Evolutionary conservation across 2,113 vertebrate genomes (phyloP).

Genomic region (Emydocephalus ijimae): DNA sequence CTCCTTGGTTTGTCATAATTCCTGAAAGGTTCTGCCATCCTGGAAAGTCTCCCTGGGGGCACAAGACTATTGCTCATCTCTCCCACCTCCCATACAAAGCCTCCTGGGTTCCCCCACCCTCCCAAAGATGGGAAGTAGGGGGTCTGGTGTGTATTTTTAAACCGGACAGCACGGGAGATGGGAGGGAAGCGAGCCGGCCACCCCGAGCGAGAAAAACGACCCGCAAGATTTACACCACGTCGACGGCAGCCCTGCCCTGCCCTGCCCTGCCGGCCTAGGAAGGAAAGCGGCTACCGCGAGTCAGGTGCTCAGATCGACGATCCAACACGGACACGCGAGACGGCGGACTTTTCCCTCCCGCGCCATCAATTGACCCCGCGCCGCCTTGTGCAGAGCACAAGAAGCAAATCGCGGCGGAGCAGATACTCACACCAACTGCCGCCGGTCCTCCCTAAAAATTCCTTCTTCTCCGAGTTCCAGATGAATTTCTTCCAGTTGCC

Average conservation of each 20-base stretch:
- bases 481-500: slow-evolving; percentile 87
- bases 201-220: background rate
- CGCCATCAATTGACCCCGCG: background rate
- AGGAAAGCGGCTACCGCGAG: background rate
- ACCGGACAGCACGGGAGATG: background rate
- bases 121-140: background rate
- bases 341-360: background rate
- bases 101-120: background rate
- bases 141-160: background rate
- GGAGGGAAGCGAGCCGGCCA: background rate
- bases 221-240: background rate
- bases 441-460: slow-evolving; percentile 88
- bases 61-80: background rate
- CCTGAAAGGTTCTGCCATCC: background rate
- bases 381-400: background rate
- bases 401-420: too few species aligned
- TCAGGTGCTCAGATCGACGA: background rate
- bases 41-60: background rate
- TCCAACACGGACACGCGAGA: background rate
- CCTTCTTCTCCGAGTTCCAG: slow-evolving; percentile 90
- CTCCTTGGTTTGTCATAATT: background rate
- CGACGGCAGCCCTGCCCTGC: background rate
- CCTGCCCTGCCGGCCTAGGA: background rate
- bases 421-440: slow-evolving; percentile 86
- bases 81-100: background rate